Percentiles rank a stretch among this genome's conserved stretches.
Evolutionary conservation across 2,888 invertebrate genomes (phyloP).

Genomic region (Xanthostigma xanthostigma): DNA sequence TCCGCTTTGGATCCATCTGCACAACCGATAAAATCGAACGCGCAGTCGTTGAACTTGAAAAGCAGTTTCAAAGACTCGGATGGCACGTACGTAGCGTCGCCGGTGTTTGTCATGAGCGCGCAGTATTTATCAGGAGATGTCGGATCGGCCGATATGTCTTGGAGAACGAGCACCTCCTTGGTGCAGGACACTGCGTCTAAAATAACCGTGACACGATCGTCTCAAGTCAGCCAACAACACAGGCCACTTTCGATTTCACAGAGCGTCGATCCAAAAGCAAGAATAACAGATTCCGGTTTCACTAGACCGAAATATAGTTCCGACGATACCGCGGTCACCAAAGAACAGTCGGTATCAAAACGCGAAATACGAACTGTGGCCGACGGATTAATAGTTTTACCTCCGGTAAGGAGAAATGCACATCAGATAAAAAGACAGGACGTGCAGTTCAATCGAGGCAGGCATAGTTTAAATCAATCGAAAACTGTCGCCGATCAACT

Average conservation of each 20-base stretch:
- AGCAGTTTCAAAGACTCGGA: constrained; percentile 16
- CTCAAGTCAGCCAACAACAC: constrained; percentile 20
- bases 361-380: constrained; percentile 13
- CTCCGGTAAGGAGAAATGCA: constrained; percentile 35
- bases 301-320: background rate
- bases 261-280: background rate
- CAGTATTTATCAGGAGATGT: background rate
- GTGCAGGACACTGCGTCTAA: constrained; percentile 17
- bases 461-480: no score
- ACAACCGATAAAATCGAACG: constrained; percentile 12
- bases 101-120: constrained; percentile 16
- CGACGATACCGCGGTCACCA: background rate
- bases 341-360: background rate
- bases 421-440: constrained; percentile 12
- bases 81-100: constrained; percentile 24
- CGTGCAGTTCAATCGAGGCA: no score
- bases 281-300: background rate
- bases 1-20: constrained; percentile 20
- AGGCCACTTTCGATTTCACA: no score
- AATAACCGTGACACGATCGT: constrained; percentile 21
- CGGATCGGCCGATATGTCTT: background rate
- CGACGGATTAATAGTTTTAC: constrained; percentile 32
- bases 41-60: background rate
- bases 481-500: background rate
- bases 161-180: background rate